Evolutionary conservation across 2,797 vertebrate species (phyloP).

Genomic region (Paedocypris micromegethes): DNA sequence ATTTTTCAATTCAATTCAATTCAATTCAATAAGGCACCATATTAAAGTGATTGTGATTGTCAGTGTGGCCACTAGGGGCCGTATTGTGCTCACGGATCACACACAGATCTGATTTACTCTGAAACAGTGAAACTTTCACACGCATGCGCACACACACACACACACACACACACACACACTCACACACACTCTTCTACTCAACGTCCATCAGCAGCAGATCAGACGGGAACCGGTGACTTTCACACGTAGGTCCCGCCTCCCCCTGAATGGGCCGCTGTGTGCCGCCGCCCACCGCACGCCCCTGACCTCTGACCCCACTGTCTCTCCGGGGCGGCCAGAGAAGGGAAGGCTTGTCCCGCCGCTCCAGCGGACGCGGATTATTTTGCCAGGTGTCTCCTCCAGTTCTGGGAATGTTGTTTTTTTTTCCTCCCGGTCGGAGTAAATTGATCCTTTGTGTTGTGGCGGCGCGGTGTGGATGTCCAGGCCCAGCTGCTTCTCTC

Average conservation of each 20-base stretch:
- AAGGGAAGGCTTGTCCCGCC: conserved; percentile 46
- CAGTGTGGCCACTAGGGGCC: too few species aligned
- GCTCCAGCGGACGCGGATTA: conserved; percentile 43
- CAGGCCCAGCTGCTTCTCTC: conserved; percentile 50
- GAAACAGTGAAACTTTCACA: too few species aligned
- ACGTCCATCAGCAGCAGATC: conserved; percentile 41
- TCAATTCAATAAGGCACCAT: too few species aligned
- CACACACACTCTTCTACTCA: conserved; percentile 25
- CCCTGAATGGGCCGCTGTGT: conserved; percentile 54
- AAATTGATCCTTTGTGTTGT: conserved; percentile 55
- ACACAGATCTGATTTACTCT: too few species aligned
- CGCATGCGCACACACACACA: conserved; percentile 14
- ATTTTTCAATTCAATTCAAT: too few species aligned
- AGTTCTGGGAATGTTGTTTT: conserved; percentile 56
- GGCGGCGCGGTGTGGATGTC: conserved; percentile 48
- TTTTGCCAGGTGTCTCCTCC: conserved; percentile 70
- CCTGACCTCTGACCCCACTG: conserved; percentile 42
- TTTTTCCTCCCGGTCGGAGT: conserved; percentile 37
- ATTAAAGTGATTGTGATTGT: too few species aligned
- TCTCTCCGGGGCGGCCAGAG: conserved; percentile 20
- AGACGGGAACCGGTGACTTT: conserved; percentile 30
- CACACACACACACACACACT: conserved; percentile 13
- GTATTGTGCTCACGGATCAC: too few species aligned
- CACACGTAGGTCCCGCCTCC: conserved; percentile 50
- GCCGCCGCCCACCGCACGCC: conserved; percentile 21